Base-by-base conservation (phyloP, 30 jellyfish, hydroid and myxozoan species). In the Mastigias papua region DNA sequence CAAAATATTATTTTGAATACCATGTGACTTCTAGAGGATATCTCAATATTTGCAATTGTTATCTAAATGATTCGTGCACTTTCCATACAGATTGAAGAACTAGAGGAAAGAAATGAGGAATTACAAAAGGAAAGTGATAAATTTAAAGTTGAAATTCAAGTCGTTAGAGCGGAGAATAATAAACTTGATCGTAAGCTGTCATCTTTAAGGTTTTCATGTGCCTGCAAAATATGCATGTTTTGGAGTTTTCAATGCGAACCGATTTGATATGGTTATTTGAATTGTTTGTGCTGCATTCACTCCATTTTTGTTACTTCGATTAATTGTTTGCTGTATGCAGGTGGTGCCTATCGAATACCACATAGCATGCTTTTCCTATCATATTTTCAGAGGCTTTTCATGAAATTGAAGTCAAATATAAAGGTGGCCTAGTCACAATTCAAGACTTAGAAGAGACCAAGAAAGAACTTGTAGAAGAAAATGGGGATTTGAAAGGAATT, bases 121-220 rank as follows among this genome's bases (percentile, higher is more conserved):
- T 70, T 84, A 29, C 54, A 30, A 20, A 64, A 54, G 82, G 85
- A 84, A 46, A 69, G 57, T 61, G 93, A 84, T 25, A 73, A 62
- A 71, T 72, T 68, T 48, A 32, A 72, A 70, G 93, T 77, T 50
- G 93, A 84, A 57, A 77, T 84, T n/a, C 82, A 84, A 48, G 78
- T 84, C 20, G 32, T 77, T 26, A 84, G 88, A 61, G 93, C 93
- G 7, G 93, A 84, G 25, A 84, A 73, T 65, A 62, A 61, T 71
- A 71, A 31, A 58, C 93, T 84, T 73, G 93, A 84, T 33, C 86
- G 93, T 84, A 71, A 71, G 75, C 21, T 69, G 0, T 29, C 64
- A 30, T 77, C 32, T 54, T 77, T 27, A 8, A 77, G 60, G n/a
- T 77, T 25, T 77, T 10, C 27, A 48, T 76, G 27, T 50, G 16